These are phyloP conservation scores for Discoglossus pictus DNA, from an alignment of 2,797 vertebrate species.

Conservation along the genomic window DNA sequence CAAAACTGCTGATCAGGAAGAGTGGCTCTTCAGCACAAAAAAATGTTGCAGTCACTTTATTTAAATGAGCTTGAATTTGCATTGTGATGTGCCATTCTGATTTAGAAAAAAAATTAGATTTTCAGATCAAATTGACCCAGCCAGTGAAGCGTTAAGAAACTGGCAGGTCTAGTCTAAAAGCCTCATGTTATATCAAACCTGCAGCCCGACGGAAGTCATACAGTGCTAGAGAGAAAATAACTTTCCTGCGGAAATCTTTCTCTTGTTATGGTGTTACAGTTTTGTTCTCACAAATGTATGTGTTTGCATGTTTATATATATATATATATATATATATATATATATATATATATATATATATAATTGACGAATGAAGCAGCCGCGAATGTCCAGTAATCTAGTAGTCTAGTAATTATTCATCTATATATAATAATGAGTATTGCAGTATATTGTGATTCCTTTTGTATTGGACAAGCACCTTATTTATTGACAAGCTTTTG, in stretches of 20 bases:
- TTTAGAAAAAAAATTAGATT: constrained; percentile 99
- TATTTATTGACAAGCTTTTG: too few species aligned
- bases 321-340: not conserved
- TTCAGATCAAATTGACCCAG: constrained; percentile 99
- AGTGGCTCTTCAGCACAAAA: constrained; percentile 97
- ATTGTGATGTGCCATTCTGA: constrained; percentile 99
- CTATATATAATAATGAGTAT: too few species aligned
- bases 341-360: not conserved
- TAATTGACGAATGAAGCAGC: too few species aligned
- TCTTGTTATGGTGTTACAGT: constrained; percentile 54
- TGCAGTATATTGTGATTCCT: too few species aligned
- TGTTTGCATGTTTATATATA: not conserved
- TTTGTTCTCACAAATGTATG: constrained; percentile 60
- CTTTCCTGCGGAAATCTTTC: constrained; percentile 76
- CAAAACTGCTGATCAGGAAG: constrained; percentile 99
- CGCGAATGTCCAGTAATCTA: too few species aligned
- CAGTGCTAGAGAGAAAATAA: constrained; percentile 74
- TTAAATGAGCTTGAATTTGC: constrained; percentile 99
- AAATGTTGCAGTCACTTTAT: constrained; percentile 99
- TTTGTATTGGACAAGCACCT: too few species aligned
- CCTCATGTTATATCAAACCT: constrained; percentile 95
- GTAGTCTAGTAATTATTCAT: too few species aligned
- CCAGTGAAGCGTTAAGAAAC: constrained; percentile 98
- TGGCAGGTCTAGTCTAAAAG: constrained; percentile 98
- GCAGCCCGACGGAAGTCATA: constrained; percentile 77